Conservation (phyloP, 2,113 vertebrate genomes). For the Ranitomeya imitator region DNA sequence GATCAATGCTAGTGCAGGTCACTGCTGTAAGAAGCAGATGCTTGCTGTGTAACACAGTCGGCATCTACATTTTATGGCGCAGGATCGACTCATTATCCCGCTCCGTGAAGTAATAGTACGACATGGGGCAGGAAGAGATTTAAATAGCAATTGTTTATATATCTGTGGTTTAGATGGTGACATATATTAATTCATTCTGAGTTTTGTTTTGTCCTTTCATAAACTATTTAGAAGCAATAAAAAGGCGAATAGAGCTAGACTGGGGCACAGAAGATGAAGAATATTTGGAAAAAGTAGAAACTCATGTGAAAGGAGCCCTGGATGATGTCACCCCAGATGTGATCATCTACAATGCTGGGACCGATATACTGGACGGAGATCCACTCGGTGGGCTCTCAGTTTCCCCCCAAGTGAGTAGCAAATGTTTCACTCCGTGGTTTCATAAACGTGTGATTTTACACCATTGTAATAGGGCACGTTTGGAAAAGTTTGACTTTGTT, state of each 20-base stretch:
- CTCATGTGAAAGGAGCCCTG: slow-evolving; percentile 79
- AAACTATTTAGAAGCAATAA: slow-evolving; percentile 83
- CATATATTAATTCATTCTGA: neutral
- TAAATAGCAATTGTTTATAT: too few relatives aligned
- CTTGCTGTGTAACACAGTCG: too few relatives aligned
- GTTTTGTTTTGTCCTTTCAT: neutral
- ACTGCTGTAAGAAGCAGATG: too few relatives aligned
- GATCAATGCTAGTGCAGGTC: too few relatives aligned
- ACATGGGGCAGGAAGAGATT: too few relatives aligned
- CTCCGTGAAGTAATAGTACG: too few relatives aligned
- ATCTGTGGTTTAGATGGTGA: neutral
- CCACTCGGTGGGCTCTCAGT: slow-evolving; percentile 90
- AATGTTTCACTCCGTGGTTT: neutral
- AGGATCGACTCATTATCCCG: too few relatives aligned
- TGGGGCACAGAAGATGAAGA: slow-evolving; percentile 91
- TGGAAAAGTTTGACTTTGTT: too few relatives aligned
- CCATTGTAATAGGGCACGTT: too few relatives aligned
- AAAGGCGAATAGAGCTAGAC: slow-evolving; percentile 87
- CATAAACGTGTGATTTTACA: too few relatives aligned
- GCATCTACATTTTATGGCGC: too few relatives aligned
- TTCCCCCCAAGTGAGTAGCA: slow-evolving; percentile 83
- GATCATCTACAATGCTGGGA: slow-evolving; percentile 92
- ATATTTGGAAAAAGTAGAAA: slow-evolving; percentile 87
- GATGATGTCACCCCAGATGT: slow-evolving; percentile 84
- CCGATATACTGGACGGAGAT: slow-evolving; percentile 90